Evolutionary conservation across 2,888 invertebrate genomes (phyloP).

Genomic region (Epirrita christyi): DNA sequence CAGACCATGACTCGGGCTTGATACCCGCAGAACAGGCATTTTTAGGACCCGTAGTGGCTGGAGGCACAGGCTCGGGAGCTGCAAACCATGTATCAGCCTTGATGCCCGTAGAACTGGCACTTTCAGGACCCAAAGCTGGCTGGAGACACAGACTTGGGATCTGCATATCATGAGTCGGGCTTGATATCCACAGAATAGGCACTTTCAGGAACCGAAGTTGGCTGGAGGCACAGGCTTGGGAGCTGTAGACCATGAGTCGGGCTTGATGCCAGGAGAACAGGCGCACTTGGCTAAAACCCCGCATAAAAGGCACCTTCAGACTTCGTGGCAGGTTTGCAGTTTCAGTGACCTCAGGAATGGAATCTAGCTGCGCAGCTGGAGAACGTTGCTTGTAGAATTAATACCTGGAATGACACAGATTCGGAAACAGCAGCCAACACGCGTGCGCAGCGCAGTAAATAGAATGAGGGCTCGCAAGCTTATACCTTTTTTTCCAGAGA

Average conservation of each 20-base stretch:
- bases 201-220: not conserved
- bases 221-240: not conserved
- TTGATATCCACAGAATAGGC: not conserved
- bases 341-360: too few species aligned
- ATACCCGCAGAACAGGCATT: not conserved
- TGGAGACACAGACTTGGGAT: not conserved
- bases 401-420: slow-evolving; percentile 6
- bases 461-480: not conserved
- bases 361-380: too few species aligned
- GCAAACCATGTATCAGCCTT: not conserved
- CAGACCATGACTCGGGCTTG: not conserved
- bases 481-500: not conserved
- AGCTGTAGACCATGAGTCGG: not conserved
- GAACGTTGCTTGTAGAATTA: not conserved
- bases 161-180: not conserved
- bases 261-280: not conserved
- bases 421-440: not conserved
- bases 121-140: not conserved
- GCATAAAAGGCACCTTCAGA: too few species aligned
- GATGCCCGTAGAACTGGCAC: slow-evolving; percentile 1
- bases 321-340: not conserved
- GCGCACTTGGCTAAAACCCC: too few species aligned
- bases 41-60: not conserved
- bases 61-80: not conserved
- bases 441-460: not conserved